Conservation (phyloP, 2,797 vertebrate genomes). For the Melanotaenia boesemani region DNA sequence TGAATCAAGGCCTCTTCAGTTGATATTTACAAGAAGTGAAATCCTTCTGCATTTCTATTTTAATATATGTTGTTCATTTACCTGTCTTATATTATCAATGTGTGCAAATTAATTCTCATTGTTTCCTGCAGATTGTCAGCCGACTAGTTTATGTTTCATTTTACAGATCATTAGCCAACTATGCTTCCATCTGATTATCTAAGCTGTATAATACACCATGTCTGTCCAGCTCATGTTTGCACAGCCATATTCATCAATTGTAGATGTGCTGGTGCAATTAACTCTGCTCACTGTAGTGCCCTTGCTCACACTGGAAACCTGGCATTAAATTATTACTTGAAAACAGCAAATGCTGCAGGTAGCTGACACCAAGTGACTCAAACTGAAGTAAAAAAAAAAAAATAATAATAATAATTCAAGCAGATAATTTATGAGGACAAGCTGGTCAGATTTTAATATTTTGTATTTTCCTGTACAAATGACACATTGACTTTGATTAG, state of each 20-base stretch:
- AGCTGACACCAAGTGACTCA: constrained; percentile 1
- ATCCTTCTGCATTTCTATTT: constrained; percentile 20
- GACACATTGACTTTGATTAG: neutral
- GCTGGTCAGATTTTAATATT: neutral
- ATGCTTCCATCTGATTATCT: constrained; percentile 15
- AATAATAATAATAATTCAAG: neutral
- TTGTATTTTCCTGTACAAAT: neutral
- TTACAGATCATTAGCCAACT: constrained; percentile 11
- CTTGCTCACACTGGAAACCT: constrained; percentile 5
- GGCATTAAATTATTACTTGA: constrained; percentile 18
- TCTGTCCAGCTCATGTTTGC: neutral
- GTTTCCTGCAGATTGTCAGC: constrained; percentile 16
- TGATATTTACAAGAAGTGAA: constrained; percentile 39
- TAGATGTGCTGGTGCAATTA: constrained; percentile 17
- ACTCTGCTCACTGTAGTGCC: constrained; percentile 8
- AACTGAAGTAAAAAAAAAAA: constrained; percentile 15
- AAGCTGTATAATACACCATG: neutral
- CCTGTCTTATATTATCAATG: constrained; percentile 17
- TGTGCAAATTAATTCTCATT: constrained; percentile 19
- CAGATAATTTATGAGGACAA: neutral
- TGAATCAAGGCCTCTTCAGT: constrained; percentile 41
- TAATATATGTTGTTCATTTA: constrained; percentile 18
- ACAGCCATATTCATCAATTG: neutral
- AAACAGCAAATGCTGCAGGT: constrained; percentile 6
- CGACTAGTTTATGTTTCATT: constrained; percentile 22